These are phyloP conservation scores for Omphaloscelis lunosa DNA, from an alignment of 2,888 invertebrate species.

Conservation along the genomic window DNA sequence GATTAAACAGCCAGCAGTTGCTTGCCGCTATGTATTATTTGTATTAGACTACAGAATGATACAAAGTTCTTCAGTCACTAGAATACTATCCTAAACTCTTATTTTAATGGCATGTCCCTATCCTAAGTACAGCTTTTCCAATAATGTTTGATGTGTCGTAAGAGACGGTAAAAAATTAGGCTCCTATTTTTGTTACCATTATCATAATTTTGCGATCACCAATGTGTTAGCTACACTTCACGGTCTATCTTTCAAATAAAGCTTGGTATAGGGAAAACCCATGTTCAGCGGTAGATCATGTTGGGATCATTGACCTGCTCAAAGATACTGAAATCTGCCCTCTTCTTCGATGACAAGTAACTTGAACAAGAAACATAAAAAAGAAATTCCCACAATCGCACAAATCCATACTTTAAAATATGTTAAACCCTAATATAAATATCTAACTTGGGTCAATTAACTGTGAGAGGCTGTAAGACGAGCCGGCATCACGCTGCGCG, in stretches of 20 bases:
- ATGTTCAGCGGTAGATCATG: background rate
- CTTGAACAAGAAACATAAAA: conserved; percentile 5
- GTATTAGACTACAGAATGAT: background rate
- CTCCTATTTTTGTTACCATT: conserved; percentile 19
- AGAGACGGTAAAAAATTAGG: background rate
- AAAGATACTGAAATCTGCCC: conserved; percentile 10
- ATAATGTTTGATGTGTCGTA: background rate
- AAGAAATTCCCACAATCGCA: conserved; percentile 57
- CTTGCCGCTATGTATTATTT: background rate
- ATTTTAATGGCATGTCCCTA: background rate
- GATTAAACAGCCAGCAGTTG: background rate
- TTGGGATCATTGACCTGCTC: conserved; percentile 20
- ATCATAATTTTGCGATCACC: conserved; percentile 34
- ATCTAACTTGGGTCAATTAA: conserved; percentile 81
- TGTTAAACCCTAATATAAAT: conserved; percentile 77
- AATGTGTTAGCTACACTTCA: conserved; percentile 34
- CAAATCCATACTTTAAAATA: conserved; percentile 63
- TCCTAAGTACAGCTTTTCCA: background rate
- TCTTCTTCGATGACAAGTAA: background rate
- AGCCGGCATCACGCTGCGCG: conserved; percentile 83
- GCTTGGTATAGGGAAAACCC: conserved; percentile 12
- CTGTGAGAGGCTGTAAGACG: conserved; percentile 75
- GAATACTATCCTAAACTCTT: background rate
- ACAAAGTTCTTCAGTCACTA: background rate
- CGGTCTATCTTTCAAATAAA: conserved; percentile 31